phyloP scores from a whole-genome alignment of 1,140 invertebrate genomes.

The Wasmannia auropunctata region DNA sequence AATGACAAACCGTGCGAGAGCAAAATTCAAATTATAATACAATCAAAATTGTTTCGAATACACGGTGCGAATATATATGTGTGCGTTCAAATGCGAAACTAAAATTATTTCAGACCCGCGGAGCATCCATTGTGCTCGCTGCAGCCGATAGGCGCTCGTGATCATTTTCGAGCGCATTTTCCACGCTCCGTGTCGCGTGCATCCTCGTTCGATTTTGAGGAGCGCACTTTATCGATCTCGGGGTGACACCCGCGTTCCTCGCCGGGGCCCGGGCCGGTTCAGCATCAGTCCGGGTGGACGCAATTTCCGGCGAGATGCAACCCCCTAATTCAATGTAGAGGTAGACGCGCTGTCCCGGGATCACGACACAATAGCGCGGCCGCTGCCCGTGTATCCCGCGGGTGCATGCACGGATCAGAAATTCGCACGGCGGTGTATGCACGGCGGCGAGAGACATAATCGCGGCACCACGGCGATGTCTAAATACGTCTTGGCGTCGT shows the following conservation, averaged over 20 bases:
- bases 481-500: conserved; percentile 66
- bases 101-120: not conserved
- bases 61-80: no score
- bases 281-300: conserved; percentile 60
- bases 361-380: conserved; percentile 52
- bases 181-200: not conserved
- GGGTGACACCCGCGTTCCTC: not conserved
- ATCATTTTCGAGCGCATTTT: not conserved
- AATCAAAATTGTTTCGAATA: not conserved
- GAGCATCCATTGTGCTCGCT: not conserved
- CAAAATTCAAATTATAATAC: not conserved
- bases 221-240: not conserved
- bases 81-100: not conserved
- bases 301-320: conserved; percentile 71
- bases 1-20: not conserved
- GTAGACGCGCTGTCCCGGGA: conserved; percentile 39
- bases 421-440: not conserved
- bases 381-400: not conserved
- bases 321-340: conserved; percentile 69
- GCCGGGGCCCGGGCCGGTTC: not conserved
- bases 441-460: conserved; percentile 1
- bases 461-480: conserved; percentile 19
- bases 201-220: not conserved
- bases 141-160: not conserved
- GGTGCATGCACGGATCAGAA: not conserved